A percentile compares a stretch with the other conserved stretches of the same genome.
These are phyloP conservation scores for Zalophus californianus DNA, from an alignment of 2,797 vertebrate species.

Conservation along the genomic window DNA sequence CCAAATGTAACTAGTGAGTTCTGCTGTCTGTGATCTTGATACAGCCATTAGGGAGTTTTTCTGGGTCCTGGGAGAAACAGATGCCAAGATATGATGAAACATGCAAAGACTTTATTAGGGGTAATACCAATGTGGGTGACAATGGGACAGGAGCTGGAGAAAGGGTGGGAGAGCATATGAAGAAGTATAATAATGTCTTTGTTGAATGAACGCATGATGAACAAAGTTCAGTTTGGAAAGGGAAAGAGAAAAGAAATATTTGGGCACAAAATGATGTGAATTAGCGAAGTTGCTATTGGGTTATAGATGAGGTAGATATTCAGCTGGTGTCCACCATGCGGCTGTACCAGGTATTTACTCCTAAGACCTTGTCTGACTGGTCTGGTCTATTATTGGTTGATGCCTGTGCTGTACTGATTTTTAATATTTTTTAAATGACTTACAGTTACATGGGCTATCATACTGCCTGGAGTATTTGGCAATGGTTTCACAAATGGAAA, in stretches of 20 bases:
- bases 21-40: neutral
- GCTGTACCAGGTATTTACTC: neutral
- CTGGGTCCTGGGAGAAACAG: neutral
- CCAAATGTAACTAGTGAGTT: neutral
- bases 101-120: neutral
- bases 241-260: neutral
- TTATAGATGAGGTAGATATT: neutral
- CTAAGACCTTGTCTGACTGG: neutral
- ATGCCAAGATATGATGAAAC: neutral
- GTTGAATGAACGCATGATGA: neutral
- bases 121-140: neutral
- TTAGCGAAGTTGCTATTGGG: neutral
- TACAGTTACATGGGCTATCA: neutral
- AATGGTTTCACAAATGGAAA: neutral
- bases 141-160: neutral
- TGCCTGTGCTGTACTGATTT: neutral
- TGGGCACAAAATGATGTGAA: neutral
- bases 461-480: neutral
- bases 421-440: neutral
- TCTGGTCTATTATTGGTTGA: neutral
- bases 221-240: neutral
- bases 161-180: neutral
- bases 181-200: neutral
- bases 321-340: neutral
- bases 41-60: neutral